Evolutionary conservation across 2,888 invertebrate genomes (phyloP).

Genomic region (Nephrotoma appendiculata): DNA sequence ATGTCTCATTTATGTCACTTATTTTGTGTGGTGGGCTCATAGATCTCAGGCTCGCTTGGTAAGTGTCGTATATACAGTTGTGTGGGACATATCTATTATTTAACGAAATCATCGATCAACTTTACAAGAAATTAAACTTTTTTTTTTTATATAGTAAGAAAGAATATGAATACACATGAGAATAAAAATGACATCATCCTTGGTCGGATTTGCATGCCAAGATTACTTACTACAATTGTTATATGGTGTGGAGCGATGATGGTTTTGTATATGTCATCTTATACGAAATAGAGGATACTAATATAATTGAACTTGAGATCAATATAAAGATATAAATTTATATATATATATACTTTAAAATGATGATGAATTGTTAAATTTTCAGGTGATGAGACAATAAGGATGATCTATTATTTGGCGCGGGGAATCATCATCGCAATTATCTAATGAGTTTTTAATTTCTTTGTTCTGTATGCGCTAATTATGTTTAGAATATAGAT

Average conservation of each 20-base stretch:
- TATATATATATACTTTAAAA: background rate
- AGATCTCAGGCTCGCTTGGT: background rate
- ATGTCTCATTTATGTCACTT: background rate
- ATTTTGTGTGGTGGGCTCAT: background rate
- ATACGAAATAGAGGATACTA: background rate
- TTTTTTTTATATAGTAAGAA: background rate
- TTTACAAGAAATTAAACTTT: background rate
- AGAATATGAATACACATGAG: background rate
- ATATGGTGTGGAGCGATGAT: background rate
- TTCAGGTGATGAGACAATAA: background rate
- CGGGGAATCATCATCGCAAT: background rate
- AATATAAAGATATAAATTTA: background rate
- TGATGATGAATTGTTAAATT: background rate
- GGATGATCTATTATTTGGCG: background rate
- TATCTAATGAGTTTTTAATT: background rate
- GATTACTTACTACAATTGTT: background rate
- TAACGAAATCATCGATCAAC: background rate
- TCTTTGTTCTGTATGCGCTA: background rate
- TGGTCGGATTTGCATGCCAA: background rate
- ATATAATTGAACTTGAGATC: background rate
- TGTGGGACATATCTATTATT: background rate
- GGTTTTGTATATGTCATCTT: background rate
- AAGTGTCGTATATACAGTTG: background rate
- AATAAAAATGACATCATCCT: background rate
- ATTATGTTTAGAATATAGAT: background rate